Conservation (phyloP, 53 echinoderm and acorn worm genomes). For the Astropecten irregularis region DNA sequence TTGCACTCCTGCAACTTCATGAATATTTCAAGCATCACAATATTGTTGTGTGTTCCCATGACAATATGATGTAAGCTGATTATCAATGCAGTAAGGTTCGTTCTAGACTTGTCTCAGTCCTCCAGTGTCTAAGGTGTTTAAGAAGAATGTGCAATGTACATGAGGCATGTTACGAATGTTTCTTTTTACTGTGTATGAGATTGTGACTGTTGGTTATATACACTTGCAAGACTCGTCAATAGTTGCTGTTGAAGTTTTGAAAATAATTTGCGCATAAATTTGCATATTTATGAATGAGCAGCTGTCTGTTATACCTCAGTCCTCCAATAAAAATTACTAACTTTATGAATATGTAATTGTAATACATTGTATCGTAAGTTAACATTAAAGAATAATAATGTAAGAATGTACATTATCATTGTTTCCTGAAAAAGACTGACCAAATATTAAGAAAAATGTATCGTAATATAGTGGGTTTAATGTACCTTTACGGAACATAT, state of each 20-base stretch:
- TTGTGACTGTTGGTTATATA: neutral
- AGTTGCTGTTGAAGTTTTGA: conserved; percentile 31
- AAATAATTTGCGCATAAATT: conserved; percentile 49
- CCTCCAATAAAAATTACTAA: conserved; percentile 50
- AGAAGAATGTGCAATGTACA: conserved; percentile 45
- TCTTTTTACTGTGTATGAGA: neutral
- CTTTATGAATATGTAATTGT: conserved; percentile 6
- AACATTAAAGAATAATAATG: neutral
- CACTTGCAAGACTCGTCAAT: conserved; percentile 4
- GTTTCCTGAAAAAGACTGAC: conserved; percentile 29
- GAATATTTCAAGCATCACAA: too few species aligned
- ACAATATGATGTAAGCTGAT: too few species aligned
- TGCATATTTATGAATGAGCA: conserved; percentile 58
- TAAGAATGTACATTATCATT: conserved; percentile 6
- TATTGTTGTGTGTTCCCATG: too few species aligned
- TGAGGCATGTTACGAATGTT: conserved; percentile 13
- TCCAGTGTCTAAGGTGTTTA: neutral
- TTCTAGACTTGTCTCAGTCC: neutral
- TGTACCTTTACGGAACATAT: too few species aligned
- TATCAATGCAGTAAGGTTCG: too few species aligned
- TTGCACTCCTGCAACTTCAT: too few species aligned
- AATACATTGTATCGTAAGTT: conserved; percentile 17
- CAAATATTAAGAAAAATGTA: conserved; percentile 24
- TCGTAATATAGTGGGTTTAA: neutral
- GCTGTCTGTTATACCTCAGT: conserved; percentile 58